These are phyloP conservation scores for Agriopis aurantiaria DNA, from an alignment of 2,888 invertebrate species.

Conservation along the genomic window DNA sequence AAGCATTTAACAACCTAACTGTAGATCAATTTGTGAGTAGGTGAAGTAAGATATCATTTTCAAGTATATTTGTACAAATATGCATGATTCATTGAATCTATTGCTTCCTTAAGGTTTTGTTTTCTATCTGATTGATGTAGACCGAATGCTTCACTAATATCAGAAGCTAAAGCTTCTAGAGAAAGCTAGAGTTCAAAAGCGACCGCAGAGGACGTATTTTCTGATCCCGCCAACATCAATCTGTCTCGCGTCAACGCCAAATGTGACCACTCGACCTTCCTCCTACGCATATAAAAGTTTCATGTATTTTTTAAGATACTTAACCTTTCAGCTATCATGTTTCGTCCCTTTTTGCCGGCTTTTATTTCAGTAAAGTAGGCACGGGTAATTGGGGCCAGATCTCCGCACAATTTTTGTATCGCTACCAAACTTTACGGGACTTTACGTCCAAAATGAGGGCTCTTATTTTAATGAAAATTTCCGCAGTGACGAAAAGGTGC, in stretches of 20 bases:
- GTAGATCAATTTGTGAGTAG: constrained; percentile 6
- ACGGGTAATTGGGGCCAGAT: constrained; percentile 27
- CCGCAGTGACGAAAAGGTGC: constrained; percentile 15
- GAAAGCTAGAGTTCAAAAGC: constrained; percentile 8
- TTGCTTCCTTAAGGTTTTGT: not conserved
- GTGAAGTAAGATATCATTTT: constrained; percentile 8
- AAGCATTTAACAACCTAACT: not conserved
- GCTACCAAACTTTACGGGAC: constrained; percentile 35
- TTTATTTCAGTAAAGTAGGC: constrained; percentile 27
- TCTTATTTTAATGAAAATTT: constrained; percentile 41
- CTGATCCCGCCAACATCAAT: constrained; percentile 20
- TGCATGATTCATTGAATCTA: not conserved
- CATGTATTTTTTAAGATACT: constrained; percentile 20
- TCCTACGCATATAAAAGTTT: constrained; percentile 27
- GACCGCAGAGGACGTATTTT: constrained; percentile 8
- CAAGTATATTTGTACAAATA: not conserved
- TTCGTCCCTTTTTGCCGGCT: constrained; percentile 26
- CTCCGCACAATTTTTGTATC: constrained; percentile 41
- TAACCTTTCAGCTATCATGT: constrained; percentile 12
- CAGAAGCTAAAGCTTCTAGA: constrained; percentile 2
- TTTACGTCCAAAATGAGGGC: constrained; percentile 36
- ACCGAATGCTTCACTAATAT: not conserved
- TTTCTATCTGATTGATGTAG: not conserved
- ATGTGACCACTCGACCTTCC: constrained; percentile 25
- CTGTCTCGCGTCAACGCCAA: constrained; percentile 24